Conservation (phyloP, 2,888 invertebrate genomes). For the Lepetodrilus schrolli region DNA sequence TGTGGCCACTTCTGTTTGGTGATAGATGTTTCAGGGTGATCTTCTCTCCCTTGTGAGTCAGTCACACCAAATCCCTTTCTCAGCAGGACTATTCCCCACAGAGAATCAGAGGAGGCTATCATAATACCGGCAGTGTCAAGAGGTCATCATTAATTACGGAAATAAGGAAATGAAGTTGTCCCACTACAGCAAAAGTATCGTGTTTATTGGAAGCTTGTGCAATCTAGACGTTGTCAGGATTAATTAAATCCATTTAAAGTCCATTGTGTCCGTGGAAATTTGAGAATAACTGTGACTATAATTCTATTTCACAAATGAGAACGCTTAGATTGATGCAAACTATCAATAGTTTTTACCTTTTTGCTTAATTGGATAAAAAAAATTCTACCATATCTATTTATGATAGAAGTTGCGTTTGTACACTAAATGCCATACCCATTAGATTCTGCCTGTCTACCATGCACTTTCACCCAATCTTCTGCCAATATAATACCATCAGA, state of each 20-base stretch:
- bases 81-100: background rate
- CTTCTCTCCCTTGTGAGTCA: background rate
- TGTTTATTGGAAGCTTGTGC: background rate
- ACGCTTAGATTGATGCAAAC: no score
- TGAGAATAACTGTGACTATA: background rate
- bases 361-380: background rate
- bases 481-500: no score
- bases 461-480: no score
- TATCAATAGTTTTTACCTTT: background rate
- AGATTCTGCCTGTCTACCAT: no score
- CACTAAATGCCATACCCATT: no score
- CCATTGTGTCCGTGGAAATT: background rate
- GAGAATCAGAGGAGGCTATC: background rate
- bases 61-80: background rate
- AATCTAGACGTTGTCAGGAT: background rate
- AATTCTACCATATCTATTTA: background rate
- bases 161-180: conserved; percentile 9
- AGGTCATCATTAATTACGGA: conserved; percentile 17
- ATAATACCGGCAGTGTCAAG: conserved; percentile 1
- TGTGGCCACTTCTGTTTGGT: background rate
- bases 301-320: no score
- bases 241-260: background rate
- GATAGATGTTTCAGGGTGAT: background rate
- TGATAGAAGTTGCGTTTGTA: no score
- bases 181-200: background rate